Evolutionary conservation across 1,140 invertebrate genomes (phyloP).

Genomic region (Drosophila serrata): DNA sequence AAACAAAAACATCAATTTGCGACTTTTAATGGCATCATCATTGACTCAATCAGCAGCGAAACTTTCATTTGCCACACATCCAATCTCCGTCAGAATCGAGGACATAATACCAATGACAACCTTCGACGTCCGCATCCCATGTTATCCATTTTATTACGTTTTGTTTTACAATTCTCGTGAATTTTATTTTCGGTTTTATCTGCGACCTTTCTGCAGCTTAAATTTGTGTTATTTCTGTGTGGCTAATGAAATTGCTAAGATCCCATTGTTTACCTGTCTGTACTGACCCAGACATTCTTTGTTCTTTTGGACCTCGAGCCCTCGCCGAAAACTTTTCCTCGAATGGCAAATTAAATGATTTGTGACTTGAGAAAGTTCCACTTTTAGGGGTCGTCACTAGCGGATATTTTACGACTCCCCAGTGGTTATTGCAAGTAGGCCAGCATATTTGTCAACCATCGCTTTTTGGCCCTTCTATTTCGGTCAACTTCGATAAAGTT

Average conservation of each 20-base stretch:
- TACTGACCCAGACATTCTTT: slow-evolving; percentile 32
- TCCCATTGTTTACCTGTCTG: slow-evolving; percentile 41
- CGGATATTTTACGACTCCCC: slow-evolving; percentile 59
- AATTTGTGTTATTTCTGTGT: slow-evolving; percentile 9
- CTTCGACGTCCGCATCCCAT: slow-evolving; percentile 25
- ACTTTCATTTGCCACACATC: slow-evolving; percentile 71
- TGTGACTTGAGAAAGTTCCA: slow-evolving; percentile 46
- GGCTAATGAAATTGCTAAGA: slow-evolving; percentile 34
- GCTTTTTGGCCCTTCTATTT: background rate
- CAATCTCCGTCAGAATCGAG: slow-evolving; percentile 28
- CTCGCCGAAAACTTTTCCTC: slow-evolving; percentile 11
- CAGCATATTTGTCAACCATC: slow-evolving; percentile 15
- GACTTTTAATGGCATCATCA: slow-evolving; percentile 82
- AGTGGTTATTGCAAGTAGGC: slow-evolving; percentile 26
- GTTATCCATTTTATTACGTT: slow-evolving; percentile 22
- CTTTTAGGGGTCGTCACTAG: slow-evolving; percentile 27
- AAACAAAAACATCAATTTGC: slow-evolving; percentile 83
- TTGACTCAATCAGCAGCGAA: slow-evolving; percentile 79
- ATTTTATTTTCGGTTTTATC: slow-evolving; percentile 13
- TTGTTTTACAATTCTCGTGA: slow-evolving; percentile 18
- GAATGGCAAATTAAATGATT: slow-evolving; percentile 69
- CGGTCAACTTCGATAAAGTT: background rate
- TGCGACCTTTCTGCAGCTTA: slow-evolving; percentile 1
- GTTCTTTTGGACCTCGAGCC: background rate
- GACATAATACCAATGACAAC: slow-evolving; percentile 28